Conservation (phyloP, 2,113 vertebrate species). For the Falcunculus frontatus region DNA sequence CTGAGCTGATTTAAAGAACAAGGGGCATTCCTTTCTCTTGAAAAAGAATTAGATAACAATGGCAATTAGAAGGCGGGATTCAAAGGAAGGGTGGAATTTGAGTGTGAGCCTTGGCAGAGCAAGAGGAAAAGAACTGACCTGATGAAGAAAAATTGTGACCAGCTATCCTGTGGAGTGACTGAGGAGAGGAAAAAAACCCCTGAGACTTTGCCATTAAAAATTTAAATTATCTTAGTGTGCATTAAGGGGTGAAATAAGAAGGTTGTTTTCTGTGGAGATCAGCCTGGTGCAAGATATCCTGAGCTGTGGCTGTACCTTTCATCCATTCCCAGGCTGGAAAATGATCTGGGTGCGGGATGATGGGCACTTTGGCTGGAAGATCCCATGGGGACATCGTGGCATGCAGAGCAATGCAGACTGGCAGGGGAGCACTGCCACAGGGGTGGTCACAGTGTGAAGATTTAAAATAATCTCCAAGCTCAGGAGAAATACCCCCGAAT, state of each 20-base stretch:
- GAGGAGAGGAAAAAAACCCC: neutral
- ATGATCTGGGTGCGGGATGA: neutral
- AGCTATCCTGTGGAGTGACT: neutral
- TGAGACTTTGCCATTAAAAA: neutral
- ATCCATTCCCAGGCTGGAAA: neutral
- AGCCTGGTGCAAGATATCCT: neutral
- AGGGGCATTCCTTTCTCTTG: neutral
- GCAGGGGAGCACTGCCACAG: neutral
- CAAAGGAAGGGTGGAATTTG: neutral
- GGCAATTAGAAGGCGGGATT: conserved; percentile 2
- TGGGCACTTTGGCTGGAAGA: neutral
- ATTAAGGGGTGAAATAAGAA: neutral
- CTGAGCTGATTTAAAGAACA: conserved; percentile 17
- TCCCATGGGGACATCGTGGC: neutral
- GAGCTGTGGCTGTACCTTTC: neutral
- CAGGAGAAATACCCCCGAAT: neutral
- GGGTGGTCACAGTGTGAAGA: neutral
- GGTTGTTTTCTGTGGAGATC: neutral
- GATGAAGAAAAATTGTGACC: neutral
- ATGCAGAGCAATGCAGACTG: neutral
- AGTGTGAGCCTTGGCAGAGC: neutral
- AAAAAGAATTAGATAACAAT: neutral
- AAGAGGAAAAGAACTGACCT: neutral
- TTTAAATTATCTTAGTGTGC: neutral
- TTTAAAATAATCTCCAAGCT: neutral